These are phyloP conservation scores for Anastrepha ludens DNA, from an alignment of 1,140 invertebrate species.

Conservation along the genomic window DNA sequence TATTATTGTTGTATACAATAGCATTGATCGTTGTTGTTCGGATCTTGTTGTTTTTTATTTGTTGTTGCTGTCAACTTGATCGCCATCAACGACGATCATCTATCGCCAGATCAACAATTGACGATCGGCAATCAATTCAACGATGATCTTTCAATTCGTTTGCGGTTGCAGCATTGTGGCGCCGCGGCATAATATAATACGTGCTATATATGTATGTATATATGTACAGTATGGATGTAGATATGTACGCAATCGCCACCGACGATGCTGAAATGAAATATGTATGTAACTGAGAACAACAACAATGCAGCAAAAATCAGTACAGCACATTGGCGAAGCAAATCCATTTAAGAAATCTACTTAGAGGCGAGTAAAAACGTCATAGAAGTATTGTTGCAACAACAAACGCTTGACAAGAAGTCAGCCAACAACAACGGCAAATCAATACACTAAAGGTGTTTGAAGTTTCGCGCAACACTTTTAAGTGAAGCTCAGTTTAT, in stretches of 20 bases:
- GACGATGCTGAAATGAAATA: not conserved
- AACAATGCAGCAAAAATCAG: not conserved
- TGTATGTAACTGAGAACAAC: not conserved
- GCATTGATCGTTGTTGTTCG: too few species aligned
- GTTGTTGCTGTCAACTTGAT: not conserved
- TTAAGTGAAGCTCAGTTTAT: not conserved
- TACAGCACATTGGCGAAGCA: not conserved
- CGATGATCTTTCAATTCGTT: constrained; percentile 27
- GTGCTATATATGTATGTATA: not conserved
- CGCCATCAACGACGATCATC: constrained; percentile 12
- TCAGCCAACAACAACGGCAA: not conserved
- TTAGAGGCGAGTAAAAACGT: not conserved
- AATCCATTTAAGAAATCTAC: not conserved
- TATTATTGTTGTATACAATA: not conserved
- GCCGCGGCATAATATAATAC: not conserved
- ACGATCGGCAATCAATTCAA: not conserved
- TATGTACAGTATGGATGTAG: not conserved
- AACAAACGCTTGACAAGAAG: not conserved
- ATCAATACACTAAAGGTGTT: constrained; percentile 14
- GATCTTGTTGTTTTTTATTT: not conserved
- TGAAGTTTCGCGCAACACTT: constrained; percentile 46
- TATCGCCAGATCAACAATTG: constrained; percentile 46
- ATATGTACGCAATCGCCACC: not conserved
- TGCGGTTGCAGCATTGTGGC: not conserved
- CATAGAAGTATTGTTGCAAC: not conserved